These are phyloP conservation scores for Coracias cyanogaster DNA, from an alignment of 2,797 vertebrate genomes.

Conservation along the genomic window DNA sequence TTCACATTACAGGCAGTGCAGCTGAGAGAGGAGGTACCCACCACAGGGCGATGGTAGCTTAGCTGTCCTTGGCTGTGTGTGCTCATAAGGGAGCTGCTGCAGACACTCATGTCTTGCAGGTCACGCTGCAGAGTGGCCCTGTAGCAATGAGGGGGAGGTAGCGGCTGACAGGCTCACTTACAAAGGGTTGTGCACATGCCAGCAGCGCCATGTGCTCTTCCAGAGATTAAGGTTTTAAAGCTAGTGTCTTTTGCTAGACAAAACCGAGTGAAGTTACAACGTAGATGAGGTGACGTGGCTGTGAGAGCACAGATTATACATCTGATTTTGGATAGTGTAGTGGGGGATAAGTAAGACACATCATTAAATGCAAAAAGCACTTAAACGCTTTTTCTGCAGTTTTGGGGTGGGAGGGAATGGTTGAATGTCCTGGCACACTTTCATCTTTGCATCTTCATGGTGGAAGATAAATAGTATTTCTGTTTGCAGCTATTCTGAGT, in stretches of 20 bases:
- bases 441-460: not conserved
- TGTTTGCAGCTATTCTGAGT: not conserved
- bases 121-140: not conserved
- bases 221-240: not conserved
- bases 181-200: not conserved
- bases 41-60: not conserved
- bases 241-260: not conserved
- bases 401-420: not conserved
- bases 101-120: not conserved
- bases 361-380: not conserved
- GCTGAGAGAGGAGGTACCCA: not conserved
- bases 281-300: not conserved
- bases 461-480: not conserved
- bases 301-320: not conserved
- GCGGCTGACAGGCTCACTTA: not conserved
- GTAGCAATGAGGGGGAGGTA: not conserved
- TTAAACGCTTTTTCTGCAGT: not conserved
- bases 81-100: not conserved
- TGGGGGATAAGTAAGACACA: not conserved
- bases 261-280: not conserved
- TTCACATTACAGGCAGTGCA: fast-evolving
- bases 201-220: not conserved
- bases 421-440: not conserved
- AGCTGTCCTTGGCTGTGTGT: not conserved
- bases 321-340: not conserved